Evolutionary conservation across 1,140 invertebrate species (phyloP).

Genomic region (Trissolcus basalis): DNA sequence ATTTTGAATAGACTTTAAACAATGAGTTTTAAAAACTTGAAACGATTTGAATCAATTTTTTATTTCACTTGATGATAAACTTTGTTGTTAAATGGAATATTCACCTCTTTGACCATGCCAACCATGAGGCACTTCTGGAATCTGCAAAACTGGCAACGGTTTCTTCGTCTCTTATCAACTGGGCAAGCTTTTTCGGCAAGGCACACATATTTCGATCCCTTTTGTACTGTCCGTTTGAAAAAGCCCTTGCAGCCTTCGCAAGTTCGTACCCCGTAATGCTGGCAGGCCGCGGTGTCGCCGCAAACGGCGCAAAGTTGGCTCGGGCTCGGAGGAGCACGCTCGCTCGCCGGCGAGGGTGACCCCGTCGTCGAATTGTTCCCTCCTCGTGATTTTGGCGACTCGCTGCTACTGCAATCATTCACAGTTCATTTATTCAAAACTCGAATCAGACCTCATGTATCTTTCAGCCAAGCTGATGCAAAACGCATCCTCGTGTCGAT

Average conservation of each 20-base stretch:
- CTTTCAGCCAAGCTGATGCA: too few relatives aligned
- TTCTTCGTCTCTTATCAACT: slow-evolving; percentile 97
- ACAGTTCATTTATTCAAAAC: not conserved
- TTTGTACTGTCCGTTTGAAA: slow-evolving; percentile 98
- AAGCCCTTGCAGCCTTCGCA: slow-evolving; percentile 99
- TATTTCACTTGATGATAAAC: too few relatives aligned
- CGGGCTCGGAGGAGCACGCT: slow-evolving; percentile 82
- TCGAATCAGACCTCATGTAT: too few relatives aligned
- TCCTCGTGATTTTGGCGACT: slow-evolving; percentile 74
- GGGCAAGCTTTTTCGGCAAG: slow-evolving; percentile 97
- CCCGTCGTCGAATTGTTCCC: slow-evolving; percentile 56
- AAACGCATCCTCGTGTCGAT: too few relatives aligned
- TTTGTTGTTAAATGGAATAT: not conserved
- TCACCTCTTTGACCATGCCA: slow-evolving; percentile 98
- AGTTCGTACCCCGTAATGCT: slow-evolving; percentile 98
- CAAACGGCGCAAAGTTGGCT: slow-evolving; percentile 98
- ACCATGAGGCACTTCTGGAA: slow-evolving; percentile 99
- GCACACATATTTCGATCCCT: slow-evolving; percentile 99
- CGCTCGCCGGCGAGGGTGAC: slow-evolving; percentile 70
- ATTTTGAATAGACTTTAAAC: too few relatives aligned
- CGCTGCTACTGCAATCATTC: slow-evolving; percentile 65
- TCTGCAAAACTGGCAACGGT: slow-evolving; percentile 98
- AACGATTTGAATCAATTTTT: too few relatives aligned
- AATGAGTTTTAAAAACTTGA: too few relatives aligned
- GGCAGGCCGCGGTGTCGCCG: slow-evolving; percentile 98